These are phyloP conservation scores for Lepidochitona cinerea DNA, from an alignment of 2,888 invertebrate species.

Conservation along the genomic window DNA sequence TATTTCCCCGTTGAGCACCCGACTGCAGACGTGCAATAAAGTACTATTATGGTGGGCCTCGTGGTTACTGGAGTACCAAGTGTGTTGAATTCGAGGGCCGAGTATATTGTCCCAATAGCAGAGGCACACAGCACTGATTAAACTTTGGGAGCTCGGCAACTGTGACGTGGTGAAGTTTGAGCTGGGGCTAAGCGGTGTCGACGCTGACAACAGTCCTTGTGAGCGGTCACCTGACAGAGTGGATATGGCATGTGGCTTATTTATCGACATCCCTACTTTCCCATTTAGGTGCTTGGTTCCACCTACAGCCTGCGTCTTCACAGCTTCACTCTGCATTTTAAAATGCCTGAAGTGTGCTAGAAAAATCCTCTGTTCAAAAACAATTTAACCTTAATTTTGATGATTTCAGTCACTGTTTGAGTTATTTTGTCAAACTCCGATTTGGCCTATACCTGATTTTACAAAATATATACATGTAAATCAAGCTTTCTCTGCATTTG, in stretches of 20 bases:
- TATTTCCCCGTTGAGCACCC: slow-evolving; percentile 66
- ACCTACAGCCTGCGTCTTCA: not conserved
- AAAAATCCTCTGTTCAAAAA: too few species aligned
- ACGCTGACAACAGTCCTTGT: not conserved
- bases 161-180: slow-evolving; percentile 51
- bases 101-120: slow-evolving; percentile 68
- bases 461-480: too few species aligned
- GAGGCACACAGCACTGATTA: slow-evolving; percentile 51
- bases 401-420: too few species aligned
- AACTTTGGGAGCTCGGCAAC: slow-evolving; percentile 39
- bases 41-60: slow-evolving; percentile 36
- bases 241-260: not conserved
- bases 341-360: not conserved
- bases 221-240: not conserved
- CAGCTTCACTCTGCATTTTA: not conserved
- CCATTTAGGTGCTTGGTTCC: not conserved
- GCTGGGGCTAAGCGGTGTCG: slow-evolving; percentile 51
- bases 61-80: slow-evolving; percentile 52
- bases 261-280: not conserved
- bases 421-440: too few species aligned
- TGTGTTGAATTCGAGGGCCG: slow-evolving; percentile 62
- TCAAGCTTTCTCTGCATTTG: too few species aligned
- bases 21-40: slow-evolving; percentile 56
- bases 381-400: too few species aligned
- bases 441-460: too few species aligned